phyloP scores from a whole-genome alignment of 2,888 invertebrate species.

The Eristalis arbustorum region DNA sequence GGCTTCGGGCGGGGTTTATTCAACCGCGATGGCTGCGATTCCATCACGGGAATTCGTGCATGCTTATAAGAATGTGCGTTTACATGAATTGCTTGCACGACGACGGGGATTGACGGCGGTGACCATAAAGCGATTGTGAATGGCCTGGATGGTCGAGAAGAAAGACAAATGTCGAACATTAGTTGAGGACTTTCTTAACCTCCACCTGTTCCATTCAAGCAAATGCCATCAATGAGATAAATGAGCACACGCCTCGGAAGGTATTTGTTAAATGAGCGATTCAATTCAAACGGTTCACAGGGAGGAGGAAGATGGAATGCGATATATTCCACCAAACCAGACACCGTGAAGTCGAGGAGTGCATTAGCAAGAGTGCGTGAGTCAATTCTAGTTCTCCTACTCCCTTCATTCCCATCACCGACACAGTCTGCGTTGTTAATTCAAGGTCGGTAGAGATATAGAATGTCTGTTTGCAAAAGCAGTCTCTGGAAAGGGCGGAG shows the following conservation, averaged over 20 bases:
- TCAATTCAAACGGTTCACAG: not conserved
- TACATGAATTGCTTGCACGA: too few relatives aligned
- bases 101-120: too few relatives aligned
- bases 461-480: too few relatives aligned
- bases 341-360: not conserved
- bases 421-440: not conserved
- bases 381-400: not conserved
- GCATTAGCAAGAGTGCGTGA: not conserved
- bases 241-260: too few relatives aligned
- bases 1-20: constrained; percentile 63
- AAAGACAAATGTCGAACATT: too few relatives aligned
- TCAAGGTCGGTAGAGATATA: not conserved
- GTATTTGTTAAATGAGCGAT: too few relatives aligned
- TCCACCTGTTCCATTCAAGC: too few relatives aligned
- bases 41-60: not conserved
- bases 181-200: too few relatives aligned
- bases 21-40: constrained; percentile 51
- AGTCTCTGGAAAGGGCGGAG: too few relatives aligned
- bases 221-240: too few relatives aligned
- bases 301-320: not conserved
- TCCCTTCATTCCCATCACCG: not conserved
- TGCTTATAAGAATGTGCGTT: not conserved
- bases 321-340: not conserved
- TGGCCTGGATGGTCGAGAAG: too few relatives aligned
- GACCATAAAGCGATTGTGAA: too few relatives aligned